A percentile compares a stretch with the other conserved stretches of the same genome.
Conservation (phyloP, 2,888 invertebrate species). For the Neoitamus cyanurus region DNA sequence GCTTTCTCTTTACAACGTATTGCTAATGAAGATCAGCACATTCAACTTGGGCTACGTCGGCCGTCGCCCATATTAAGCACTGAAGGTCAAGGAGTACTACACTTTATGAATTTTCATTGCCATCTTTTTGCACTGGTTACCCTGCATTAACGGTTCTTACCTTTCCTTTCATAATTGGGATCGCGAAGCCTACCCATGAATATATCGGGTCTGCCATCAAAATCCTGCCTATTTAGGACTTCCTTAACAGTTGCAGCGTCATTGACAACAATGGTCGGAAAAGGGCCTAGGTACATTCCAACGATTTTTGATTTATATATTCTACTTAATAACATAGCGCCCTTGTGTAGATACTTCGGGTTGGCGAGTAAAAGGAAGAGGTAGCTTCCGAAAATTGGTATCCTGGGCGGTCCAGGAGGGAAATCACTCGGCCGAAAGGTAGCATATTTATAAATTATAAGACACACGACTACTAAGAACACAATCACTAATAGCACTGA, state of each 20-base stretch:
- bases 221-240: slow-evolving; percentile 70
- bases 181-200: slow-evolving; percentile 68
- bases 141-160: slow-evolving; percentile 54
- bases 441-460: slow-evolving; percentile 61
- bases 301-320: slow-evolving; percentile 73
- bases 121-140: not conserved
- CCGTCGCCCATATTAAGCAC: not conserved
- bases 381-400: slow-evolving; percentile 74
- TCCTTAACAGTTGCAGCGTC: slow-evolving; percentile 70
- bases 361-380: slow-evolving; percentile 70
- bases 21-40: not conserved
- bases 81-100: not conserved
- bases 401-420: slow-evolving; percentile 73
- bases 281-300: slow-evolving; percentile 70
- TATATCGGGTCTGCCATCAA: slow-evolving; percentile 72
- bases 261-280: slow-evolving; percentile 69
- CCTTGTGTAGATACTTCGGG: slow-evolving; percentile 68
- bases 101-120: not conserved
- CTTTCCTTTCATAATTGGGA: slow-evolving; percentile 60
- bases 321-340: slow-evolving; percentile 67
- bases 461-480: slow-evolving; percentile 59
- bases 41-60: not conserved
- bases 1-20: not conserved
- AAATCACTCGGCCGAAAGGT: slow-evolving; percentile 68
- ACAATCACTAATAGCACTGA: slow-evolving; percentile 62